Evolutionary conservation across 2,888 invertebrate species (phyloP).

Genomic region (Teleiodes luculella): DNA sequence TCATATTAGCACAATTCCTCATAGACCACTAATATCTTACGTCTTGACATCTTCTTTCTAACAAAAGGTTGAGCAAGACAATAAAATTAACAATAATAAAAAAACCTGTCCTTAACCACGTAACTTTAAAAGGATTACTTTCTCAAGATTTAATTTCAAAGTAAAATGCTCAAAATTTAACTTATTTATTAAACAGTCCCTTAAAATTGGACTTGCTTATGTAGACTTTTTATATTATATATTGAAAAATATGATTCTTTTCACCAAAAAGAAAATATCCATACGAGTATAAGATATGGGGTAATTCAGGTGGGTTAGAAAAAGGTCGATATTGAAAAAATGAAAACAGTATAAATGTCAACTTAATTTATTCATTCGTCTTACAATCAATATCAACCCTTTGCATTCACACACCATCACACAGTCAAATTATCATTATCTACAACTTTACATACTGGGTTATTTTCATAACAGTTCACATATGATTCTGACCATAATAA

Average conservation of each 20-base stretch:
- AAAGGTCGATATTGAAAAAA: slow-evolving; percentile 7
- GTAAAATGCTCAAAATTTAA: not conserved
- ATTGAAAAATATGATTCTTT: no score
- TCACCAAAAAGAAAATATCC: no score
- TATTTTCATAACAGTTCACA: no score
- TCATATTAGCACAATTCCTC: not conserved
- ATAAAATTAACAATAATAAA: no score
- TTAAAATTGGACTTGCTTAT: not conserved
- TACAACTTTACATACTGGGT: not conserved
- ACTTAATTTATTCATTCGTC: not conserved
- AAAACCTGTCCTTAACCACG: no score
- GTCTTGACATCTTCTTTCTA: slow-evolving; percentile 48
- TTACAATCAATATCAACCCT: slow-evolving; percentile 1
- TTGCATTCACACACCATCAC: not conserved
- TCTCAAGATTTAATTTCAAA: no score
- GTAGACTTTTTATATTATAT: no score
- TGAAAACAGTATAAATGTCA: not conserved
- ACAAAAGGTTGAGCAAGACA: slow-evolving; percentile 52
- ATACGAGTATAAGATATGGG: no score
- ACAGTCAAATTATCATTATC: not conserved
- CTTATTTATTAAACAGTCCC: not conserved
- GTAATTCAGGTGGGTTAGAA: no score
- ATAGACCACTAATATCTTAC: not conserved
- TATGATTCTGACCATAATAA: no score
- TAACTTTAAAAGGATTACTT: no score